Evolutionary conservation across 2,797 vertebrate species (phyloP).

Genomic region (Enoplosus armatus): DNA sequence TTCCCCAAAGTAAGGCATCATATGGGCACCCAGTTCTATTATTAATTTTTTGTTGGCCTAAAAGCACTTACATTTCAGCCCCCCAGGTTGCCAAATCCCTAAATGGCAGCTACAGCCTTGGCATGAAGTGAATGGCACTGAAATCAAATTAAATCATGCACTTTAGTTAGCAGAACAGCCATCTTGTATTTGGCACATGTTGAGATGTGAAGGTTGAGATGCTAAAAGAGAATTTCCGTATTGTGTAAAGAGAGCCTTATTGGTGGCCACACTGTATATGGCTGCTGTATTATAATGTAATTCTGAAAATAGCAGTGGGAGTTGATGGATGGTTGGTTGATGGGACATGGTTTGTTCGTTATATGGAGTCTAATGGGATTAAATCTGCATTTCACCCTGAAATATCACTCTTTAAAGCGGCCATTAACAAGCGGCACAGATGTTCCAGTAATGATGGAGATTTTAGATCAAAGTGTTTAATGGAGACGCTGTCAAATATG

Average conservation of each 20-base stretch:
- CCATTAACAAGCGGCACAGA: slow-evolving; percentile 57
- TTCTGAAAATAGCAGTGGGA: slow-evolving; percentile 35
- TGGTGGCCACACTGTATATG: background rate
- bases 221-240: background rate
- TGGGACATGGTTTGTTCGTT: slow-evolving; percentile 52
- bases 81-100: background rate
- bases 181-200: slow-evolving; percentile 11
- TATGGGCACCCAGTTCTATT: background rate
- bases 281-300: slow-evolving; percentile 22
- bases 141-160: background rate
- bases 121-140: background rate
- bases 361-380: slow-evolving; percentile 49
- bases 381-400: slow-evolving; percentile 52
- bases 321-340: slow-evolving; percentile 43
- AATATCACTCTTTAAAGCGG: slow-evolving; percentile 50
- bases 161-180: background rate
- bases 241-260: background rate
- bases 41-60: background rate
- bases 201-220: slow-evolving; percentile 4
- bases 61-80: background rate
- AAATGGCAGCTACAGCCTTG: background rate
- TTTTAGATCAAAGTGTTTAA: slow-evolving; percentile 59
- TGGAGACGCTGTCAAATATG: slow-evolving; percentile 41
- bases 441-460: slow-evolving; percentile 49
- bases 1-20: background rate